Evolutionary conservation across 2,888 invertebrate genomes (phyloP).

Genomic region (Ceraclea dissimilis): DNA sequence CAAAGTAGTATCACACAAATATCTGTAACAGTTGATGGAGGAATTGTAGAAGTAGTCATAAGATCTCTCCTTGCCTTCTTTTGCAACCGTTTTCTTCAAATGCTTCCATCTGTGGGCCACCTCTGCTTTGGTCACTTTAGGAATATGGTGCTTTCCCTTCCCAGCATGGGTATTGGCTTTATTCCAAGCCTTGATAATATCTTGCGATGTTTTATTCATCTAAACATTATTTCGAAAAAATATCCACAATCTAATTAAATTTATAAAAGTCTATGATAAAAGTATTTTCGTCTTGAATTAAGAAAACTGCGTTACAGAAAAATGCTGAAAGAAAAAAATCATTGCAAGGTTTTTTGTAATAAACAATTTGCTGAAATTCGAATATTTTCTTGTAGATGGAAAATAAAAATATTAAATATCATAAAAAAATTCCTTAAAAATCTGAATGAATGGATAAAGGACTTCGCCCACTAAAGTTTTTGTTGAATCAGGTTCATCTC

Average conservation of each 20-base stretch:
- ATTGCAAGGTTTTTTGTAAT: no score
- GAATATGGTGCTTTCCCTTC: not conserved
- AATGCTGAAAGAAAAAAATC: no score
- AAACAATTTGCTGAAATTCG: no score
- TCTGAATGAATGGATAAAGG: no score
- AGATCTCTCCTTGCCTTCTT: slow-evolving; percentile 35
- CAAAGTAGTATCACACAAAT: slow-evolving; percentile 38
- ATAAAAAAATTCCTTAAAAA: no score
- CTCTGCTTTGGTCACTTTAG: slow-evolving; percentile 1
- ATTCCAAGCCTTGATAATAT: slow-evolving; percentile 7
- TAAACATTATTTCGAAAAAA: not conserved
- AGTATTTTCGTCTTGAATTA: no score
- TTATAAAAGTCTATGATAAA: no score
- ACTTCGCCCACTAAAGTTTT: no score
- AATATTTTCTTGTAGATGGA: no score
- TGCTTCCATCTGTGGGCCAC: slow-evolving; percentile 4
- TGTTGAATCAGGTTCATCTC: no score
- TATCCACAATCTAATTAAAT: not conserved
- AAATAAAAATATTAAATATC: no score
- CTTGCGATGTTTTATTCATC: slow-evolving; percentile 1
- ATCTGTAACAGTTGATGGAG: slow-evolving; percentile 43
- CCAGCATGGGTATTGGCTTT: not conserved
- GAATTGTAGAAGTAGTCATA: slow-evolving; percentile 44
- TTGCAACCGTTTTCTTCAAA: not conserved
- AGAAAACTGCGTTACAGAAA: no score